A percentile compares a stretch with the other conserved stretches of the same genome.
phyloP scores from a whole-genome alignment of 2,113 vertebrate genomes.

The Periophthalmus modestus region DNA sequence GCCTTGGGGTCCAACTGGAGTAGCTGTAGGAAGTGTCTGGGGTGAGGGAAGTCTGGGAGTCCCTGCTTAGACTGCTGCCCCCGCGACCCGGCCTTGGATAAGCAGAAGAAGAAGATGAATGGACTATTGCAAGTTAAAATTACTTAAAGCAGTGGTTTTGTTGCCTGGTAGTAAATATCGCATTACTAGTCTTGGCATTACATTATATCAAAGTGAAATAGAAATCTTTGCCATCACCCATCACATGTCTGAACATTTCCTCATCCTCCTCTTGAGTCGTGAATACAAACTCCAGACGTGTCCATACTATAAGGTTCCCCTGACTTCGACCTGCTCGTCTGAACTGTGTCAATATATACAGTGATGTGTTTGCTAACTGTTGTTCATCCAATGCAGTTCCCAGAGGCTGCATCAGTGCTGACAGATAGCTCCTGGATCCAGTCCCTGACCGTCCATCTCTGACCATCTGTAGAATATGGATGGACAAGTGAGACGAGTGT shows the following conservation, averaged over 20 bases:
- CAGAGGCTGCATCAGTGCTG: constrained; percentile 13
- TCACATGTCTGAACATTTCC: constrained; percentile 11
- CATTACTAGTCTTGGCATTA: background rate
- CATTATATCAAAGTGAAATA: background rate
- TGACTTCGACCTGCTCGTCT: background rate
- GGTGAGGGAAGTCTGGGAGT: too few species aligned
- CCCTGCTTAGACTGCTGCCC: too few species aligned
- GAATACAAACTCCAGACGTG: background rate
- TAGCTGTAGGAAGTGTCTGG: too few species aligned
- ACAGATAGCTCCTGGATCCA: constrained; percentile 26
- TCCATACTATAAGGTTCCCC: background rate
- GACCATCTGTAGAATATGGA: constrained; percentile 19
- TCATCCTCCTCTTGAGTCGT: constrained; percentile 7
- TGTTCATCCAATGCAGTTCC: constrained; percentile 19
- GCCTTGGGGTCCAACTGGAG: too few species aligned
- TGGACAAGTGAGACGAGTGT: constrained; percentile 8
- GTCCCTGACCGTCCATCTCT: constrained; percentile 29
- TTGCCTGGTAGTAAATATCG: background rate
- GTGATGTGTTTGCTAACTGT: constrained; percentile 12
- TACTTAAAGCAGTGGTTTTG: too few species aligned
- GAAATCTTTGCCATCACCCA: background rate
- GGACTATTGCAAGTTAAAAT: too few species aligned
- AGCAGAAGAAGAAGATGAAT: too few species aligned
- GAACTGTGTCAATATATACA: constrained; percentile 19
- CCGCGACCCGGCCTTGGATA: too few species aligned